Base-by-base conservation (phyloP, 2,888 invertebrate species). In the Hypolimnas misippus region DNA sequence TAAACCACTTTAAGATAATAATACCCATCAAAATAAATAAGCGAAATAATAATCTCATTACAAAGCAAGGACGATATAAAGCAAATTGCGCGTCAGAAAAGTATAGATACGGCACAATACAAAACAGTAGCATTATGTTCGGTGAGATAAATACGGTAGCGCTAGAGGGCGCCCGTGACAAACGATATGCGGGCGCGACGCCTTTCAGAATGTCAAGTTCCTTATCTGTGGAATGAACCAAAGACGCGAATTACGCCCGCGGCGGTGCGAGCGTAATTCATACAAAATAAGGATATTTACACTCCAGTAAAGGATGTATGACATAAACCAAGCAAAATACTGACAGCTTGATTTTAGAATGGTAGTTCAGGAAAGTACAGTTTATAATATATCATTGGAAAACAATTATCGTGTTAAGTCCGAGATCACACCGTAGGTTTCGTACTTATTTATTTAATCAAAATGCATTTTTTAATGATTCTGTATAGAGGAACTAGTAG, bases 71-170 rank as follows among this genome's bases (percentile, higher is more conserved):
- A n/a, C 19, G n/a, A 16, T 40, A 17, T 25, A 49, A 57, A 42
- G 56, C 54, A 40, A 65, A 44, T 33, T 35, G 51, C 44, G 63
- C 55, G 55, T 63, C 63, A 58, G 59, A 64, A 64, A 63, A 64
- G 60, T 64, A 64, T 40, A 64, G 66, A 66, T 62, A 64, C 44
- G 33, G 51, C 33, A 53, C 54, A 57, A 61, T 57, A 63, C 63
- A 66, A 63, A 63, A 63, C 64, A 52, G 62, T 55, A 62, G 58
- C 55, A 62, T 56, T 62, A 62, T 57, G 52, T 46, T 57, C 64
- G 49, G 42, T 35, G 63, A 61, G 64, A 67, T 67, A 67, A 67
- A 61, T 67, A 55, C 58, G 56, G 38, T 19, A 29, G 35, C 56
- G 64, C 62, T 63, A 51, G 59, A 44, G 46, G 55, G 55, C 59